Conservation (phyloP, 2,888 invertebrate species). For the Rotaria sp. region DNA sequence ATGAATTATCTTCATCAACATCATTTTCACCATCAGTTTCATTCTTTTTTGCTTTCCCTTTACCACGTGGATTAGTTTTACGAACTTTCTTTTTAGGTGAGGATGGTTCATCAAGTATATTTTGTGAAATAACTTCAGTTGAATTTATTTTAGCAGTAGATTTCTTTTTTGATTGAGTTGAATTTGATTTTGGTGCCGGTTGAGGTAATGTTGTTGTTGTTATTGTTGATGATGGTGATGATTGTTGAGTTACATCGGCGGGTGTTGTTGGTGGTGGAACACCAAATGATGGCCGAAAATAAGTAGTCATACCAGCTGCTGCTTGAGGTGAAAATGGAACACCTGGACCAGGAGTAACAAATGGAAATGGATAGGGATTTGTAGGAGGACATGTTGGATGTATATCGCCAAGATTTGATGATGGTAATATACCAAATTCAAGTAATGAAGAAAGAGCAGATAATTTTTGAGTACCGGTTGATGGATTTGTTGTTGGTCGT, state of each 20-base stretch:
- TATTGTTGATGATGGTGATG: neutral
- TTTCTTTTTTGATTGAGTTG: neutral
- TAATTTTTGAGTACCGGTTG: neutral
- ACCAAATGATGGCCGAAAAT: neutral
- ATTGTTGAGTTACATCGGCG: neutral
- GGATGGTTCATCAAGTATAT: neutral
- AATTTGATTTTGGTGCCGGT: neutral
- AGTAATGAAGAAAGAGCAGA: slow-evolving; percentile 6
- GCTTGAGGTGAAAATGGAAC: neutral
- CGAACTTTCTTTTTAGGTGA: slow-evolving; percentile 3
- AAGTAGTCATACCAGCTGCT: neutral
- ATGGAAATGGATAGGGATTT: slow-evolving; percentile 17
- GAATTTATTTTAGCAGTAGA: neutral
- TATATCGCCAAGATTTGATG: neutral
- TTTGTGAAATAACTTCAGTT: neutral
- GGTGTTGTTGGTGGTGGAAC: neutral
- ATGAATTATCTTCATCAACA: neutral
- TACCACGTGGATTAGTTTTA: neutral
- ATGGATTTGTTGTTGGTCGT: neutral
- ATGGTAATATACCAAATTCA: neutral
- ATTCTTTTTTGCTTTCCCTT: neutral
- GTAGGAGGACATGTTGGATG: neutral
- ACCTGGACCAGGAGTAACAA: neutral
- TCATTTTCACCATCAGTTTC: neutral
- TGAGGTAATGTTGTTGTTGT: neutral